phyloP scores from a whole-genome alignment of 2,888 invertebrate genomes.

The Synergus itoensis region DNA sequence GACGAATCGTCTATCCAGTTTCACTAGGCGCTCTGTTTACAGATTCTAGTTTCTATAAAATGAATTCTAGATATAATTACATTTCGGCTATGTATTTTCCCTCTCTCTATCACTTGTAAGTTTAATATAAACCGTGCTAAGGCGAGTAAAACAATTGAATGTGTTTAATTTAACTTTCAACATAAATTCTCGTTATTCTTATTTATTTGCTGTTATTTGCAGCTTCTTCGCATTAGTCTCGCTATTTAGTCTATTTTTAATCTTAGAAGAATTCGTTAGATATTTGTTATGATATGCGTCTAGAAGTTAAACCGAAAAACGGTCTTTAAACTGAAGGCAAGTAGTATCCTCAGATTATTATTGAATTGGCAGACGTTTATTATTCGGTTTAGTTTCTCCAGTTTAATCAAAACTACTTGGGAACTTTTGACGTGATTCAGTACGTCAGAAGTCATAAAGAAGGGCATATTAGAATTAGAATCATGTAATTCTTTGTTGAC shows the following conservation, averaged over 20 bases:
- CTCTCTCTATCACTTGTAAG: conserved; percentile 24
- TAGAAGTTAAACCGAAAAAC: background rate
- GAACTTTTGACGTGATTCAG: background rate
- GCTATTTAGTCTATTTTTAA: conserved; percentile 32
- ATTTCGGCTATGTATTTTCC: conserved; percentile 27
- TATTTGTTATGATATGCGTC: background rate
- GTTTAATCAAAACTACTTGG: background rate
- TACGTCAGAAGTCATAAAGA: conserved; percentile 5
- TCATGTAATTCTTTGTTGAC: conserved; percentile 14
- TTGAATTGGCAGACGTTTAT: background rate
- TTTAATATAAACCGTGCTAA: conserved; percentile 15
- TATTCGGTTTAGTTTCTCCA: background rate
- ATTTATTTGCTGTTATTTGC: conserved; percentile 31
- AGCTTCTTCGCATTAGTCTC: conserved; percentile 26
- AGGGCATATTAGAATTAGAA: conserved; percentile 34
- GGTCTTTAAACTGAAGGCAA: background rate
- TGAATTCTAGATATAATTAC: conserved; percentile 14
- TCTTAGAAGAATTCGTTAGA: conserved; percentile 26
- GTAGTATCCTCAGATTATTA: background rate
- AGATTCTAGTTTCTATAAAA: background rate
- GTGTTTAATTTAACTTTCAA: conserved; percentile 23
- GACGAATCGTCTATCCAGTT: background rate
- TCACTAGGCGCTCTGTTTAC: conserved; percentile 9
- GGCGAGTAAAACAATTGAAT: conserved; percentile 3
- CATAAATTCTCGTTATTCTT: conserved; percentile 21